Percentiles rank a stretch among this genome's conserved stretches.
Evolutionary conservation across 37 sponge, comb jelly and placozoan genomes (phyloP).

Genomic region (Axinella damicornis): DNA sequence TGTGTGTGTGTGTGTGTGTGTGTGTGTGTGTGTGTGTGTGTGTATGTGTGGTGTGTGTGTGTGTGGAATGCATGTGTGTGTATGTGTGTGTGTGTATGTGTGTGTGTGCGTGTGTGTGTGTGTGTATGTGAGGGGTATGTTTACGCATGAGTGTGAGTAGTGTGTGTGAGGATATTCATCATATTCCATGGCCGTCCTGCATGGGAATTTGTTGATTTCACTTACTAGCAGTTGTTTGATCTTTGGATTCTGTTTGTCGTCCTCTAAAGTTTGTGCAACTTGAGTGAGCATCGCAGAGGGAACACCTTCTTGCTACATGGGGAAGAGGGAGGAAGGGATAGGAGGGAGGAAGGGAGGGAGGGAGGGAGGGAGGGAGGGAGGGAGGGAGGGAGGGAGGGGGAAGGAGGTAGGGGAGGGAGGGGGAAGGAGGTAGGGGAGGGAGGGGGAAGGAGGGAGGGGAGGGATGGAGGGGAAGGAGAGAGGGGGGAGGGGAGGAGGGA

Average conservation of each 20-base stretch:
- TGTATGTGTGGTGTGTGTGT: not conserved
- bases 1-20: constrained; percentile 24
- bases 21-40: constrained; percentile 7
- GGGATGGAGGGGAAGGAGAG: not conserved
- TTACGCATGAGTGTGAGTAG: no score
- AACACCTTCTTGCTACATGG: constrained; percentile 46
- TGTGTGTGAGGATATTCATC: no score
- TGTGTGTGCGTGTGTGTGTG: constrained; percentile 23
- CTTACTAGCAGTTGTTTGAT: constrained; percentile 6
- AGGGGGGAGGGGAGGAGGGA: not conserved
- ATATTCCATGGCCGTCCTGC: no score
- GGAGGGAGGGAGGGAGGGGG: no score
- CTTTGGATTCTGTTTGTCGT: not conserved
- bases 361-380: not conserved
- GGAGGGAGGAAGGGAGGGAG: not conserved
- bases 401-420: not conserved
- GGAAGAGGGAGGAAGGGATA: not conserved
- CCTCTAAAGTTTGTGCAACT: not conserved
- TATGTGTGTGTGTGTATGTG: constrained; percentile 11
- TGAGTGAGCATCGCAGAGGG: constrained; percentile 35
- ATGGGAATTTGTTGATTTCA: not conserved
- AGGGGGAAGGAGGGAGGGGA: not conserved
- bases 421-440: not conserved
- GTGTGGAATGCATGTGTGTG: constrained; percentile 13
- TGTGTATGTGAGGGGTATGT: not conserved